These are phyloP conservation scores for Liposcelis brunnea DNA, from an alignment of 2,888 invertebrate species.

Conservation along the genomic window DNA sequence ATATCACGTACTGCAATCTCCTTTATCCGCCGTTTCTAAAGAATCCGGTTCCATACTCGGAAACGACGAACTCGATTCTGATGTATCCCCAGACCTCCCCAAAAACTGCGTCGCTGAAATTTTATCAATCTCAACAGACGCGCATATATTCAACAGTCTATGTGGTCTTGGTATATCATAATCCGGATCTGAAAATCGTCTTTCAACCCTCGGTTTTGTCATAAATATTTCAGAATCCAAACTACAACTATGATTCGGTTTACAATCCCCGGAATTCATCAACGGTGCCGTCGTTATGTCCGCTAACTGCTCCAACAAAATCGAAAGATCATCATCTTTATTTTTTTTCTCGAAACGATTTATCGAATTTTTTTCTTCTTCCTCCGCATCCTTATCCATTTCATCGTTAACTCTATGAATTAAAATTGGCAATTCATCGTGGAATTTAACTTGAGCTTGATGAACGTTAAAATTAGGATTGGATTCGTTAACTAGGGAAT, in stretches of 20 bases:
- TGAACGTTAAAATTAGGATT: slow-evolving; percentile 14
- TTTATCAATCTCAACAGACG: too few species aligned
- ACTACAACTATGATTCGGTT: slow-evolving; percentile 5
- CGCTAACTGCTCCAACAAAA: slow-evolving; percentile 24
- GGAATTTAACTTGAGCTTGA: slow-evolving; percentile 11
- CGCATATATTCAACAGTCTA: slow-evolving; percentile 10
- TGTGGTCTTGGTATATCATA: slow-evolving; percentile 32
- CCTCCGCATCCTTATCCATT: slow-evolving; percentile 8
- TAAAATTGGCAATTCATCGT: slow-evolving; percentile 6
- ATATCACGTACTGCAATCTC: too few species aligned
- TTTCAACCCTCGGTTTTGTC: neutral
- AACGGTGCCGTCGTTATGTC: slow-evolving; percentile 28
- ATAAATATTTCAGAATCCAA: slow-evolving; percentile 1
- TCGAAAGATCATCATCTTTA: slow-evolving; percentile 23
- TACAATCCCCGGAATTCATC: slow-evolving; percentile 5
- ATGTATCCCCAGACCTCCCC: too few species aligned
- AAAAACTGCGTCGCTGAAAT: too few species aligned
- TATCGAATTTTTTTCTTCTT: slow-evolving; percentile 1
- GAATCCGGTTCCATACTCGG: slow-evolving; percentile 16
- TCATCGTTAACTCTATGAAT: slow-evolving; percentile 14
- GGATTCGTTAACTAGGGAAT: slow-evolving; percentile 14
- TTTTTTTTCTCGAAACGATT: neutral
- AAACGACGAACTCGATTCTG: neutral
- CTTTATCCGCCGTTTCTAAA: slow-evolving; percentile 13
- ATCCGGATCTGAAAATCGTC: slow-evolving; percentile 24